A percentile compares a stretch with the other conserved stretches of the same genome.
phyloP scores from a whole-genome alignment of 1,140 invertebrate genomes.

The Papilio glaucus region DNA sequence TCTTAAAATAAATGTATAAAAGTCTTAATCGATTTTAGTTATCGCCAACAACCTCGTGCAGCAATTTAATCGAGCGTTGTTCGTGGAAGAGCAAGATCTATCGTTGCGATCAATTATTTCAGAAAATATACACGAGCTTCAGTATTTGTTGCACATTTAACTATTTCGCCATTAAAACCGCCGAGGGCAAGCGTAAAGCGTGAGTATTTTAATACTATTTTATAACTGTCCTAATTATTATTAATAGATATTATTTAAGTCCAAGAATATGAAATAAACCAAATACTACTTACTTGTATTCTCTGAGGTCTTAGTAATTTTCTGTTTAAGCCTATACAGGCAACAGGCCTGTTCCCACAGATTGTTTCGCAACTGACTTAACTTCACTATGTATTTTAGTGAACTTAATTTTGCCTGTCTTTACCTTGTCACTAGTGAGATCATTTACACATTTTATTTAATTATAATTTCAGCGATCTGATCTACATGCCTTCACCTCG shows the following conservation, averaged over 20 bases:
- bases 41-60: constrained; percentile 81
- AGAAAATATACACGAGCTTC: constrained; percentile 81
- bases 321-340: too few relatives aligned
- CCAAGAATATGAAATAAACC: too few relatives aligned
- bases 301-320: too few relatives aligned
- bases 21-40: constrained; percentile 48
- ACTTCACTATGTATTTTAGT: too few relatives aligned
- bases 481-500: constrained; percentile 65
- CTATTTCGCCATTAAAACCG: constrained; percentile 77
- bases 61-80: constrained; percentile 83
- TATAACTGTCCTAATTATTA: neutral
- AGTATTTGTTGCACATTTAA: constrained; percentile 87
- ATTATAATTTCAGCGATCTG: constrained; percentile 38
- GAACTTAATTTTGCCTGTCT: too few relatives aligned
- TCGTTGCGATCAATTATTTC: constrained; percentile 85
- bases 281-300: too few relatives aligned
- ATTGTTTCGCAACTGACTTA: too few relatives aligned
- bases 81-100: constrained; percentile 86
- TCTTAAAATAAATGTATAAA: too few relatives aligned
- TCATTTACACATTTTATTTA: neutral
- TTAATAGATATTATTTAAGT: too few relatives aligned
- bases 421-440: too few relatives aligned
- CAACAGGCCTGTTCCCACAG: too few relatives aligned
- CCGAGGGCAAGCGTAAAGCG: constrained; percentile 32
- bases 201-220: constrained; percentile 38